Base-by-base conservation (phyloP, 1,140 invertebrate genomes). In the Pseudomyrmex gracilis region DNA sequence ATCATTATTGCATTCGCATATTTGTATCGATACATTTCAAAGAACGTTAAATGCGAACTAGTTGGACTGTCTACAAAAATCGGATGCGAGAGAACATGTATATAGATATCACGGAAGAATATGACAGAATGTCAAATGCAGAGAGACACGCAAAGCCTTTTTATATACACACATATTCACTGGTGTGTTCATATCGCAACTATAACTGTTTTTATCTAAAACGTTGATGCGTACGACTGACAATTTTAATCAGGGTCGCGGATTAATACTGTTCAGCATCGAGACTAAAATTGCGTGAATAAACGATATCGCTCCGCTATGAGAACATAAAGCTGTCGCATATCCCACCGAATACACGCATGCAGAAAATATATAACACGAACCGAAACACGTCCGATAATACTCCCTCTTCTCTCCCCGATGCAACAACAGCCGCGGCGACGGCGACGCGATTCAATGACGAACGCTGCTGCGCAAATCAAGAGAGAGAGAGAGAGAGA, bases 221-320 rank as follows among this genome's bases (percentile, higher is more conserved):
- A 70, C 43, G 53, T 60, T 58, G 5, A 43, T 43, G 13, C 7
- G 34, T 67, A 70, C 66, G 58, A 70, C 43, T 60, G 45, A 71
- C 53, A 24, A 22, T 80, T 71, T 20, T 80, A 80, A 80, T 80
- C 71, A 80, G 55, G 66, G 55, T 24, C 53, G 43, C n/a, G 67
- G n/a, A 7, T 71, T 71, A 70, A 78, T 78, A 57, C 15, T 70
- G 53, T 43, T 12, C 43, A 34, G 12, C 53, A 22, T n/a, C 22
- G 20, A 58, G 47, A 71, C 4, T 70, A 80, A 80, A 80, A 80
- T 80, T 80, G 68, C 66, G 22, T 34, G 53, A 71, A 70, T 80
- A 71, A 80, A 80, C 58, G 45, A 80, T 71, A 60, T 47, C 43
- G 64, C 24, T 58, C 51, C 15, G 47, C 34, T 45, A 55, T 57